phyloP scores from a whole-genome alignment of 2,113 vertebrate genomes.

The Sinocyclocheilus grahami region DNA sequence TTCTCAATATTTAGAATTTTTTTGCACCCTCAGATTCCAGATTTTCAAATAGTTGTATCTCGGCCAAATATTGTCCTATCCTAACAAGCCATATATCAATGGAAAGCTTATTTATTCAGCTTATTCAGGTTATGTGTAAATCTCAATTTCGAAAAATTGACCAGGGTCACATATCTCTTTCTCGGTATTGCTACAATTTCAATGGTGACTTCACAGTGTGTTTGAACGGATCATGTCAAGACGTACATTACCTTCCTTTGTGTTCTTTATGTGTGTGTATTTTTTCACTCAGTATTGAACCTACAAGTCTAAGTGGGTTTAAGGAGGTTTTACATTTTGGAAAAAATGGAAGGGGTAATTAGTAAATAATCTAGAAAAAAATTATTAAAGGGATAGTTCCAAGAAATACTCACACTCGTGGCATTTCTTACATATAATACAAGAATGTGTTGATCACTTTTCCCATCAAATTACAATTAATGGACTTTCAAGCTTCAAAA shows the following conservation, averaged over 20 bases:
- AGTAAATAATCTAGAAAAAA: too few species aligned
- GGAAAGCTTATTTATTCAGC: too few species aligned
- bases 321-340: too few species aligned
- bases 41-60: too few species aligned
- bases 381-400: background rate
- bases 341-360: background rate
- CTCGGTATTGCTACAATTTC: background rate
- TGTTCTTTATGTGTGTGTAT: background rate
- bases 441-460: background rate
- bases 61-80: too few species aligned
- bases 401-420: background rate
- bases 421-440: background rate
- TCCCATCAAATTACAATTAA: background rate
- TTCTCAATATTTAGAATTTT: too few species aligned
- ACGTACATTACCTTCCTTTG: background rate
- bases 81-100: too few species aligned
- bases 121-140: too few species aligned
- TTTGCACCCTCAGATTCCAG: too few species aligned
- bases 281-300: too few species aligned
- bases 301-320: too few species aligned
- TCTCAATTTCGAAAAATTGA: too few species aligned
- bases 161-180: background rate
- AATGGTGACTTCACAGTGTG: background rate
- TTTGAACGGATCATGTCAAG: background rate
- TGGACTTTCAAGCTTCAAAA: background rate